phyloP scores from a whole-genome alignment of 1,140 invertebrate species.

The Watersipora subatra region DNA sequence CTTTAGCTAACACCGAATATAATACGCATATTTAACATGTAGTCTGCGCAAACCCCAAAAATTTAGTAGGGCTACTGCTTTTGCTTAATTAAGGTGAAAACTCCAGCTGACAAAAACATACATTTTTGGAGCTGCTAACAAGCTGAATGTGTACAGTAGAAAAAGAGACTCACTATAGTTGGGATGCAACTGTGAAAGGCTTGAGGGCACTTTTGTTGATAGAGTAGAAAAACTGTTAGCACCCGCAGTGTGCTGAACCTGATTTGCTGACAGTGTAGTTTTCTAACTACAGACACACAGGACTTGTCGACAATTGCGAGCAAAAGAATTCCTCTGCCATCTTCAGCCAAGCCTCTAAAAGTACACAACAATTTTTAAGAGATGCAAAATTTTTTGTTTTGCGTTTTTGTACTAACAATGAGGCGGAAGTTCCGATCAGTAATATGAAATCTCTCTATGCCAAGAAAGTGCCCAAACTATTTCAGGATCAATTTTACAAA shows the following conservation, averaged over 20 bases:
- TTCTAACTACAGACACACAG: conserved; percentile 17
- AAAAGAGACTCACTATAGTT: not conserved
- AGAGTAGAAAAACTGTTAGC: conserved; percentile 26
- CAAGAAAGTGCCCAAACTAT: no score
- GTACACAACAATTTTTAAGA: not conserved
- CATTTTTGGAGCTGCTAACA: not conserved
- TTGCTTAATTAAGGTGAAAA: not conserved
- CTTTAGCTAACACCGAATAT: no score
- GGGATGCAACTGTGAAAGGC: conserved; percentile 21
- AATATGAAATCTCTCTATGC: no score
- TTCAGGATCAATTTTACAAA: no score
- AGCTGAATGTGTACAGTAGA: conserved; percentile 2
- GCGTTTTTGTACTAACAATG: no score
- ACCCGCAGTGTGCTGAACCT: conserved; percentile 22
- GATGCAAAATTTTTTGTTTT: no score
- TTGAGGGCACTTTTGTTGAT: conserved; percentile 30
- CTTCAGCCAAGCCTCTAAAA: not conserved
- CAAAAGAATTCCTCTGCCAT: not conserved
- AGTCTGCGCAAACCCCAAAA: no score
- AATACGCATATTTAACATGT: no score
- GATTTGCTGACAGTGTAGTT: conserved; percentile 18
- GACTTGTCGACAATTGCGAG: not conserved
- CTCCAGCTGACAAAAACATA: not conserved
- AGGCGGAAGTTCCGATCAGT: no score
- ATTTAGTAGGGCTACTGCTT: no score